Evolutionary conservation across 2,888 invertebrate genomes (phyloP).

Genomic region (Sclerodermus sp.): DNA sequence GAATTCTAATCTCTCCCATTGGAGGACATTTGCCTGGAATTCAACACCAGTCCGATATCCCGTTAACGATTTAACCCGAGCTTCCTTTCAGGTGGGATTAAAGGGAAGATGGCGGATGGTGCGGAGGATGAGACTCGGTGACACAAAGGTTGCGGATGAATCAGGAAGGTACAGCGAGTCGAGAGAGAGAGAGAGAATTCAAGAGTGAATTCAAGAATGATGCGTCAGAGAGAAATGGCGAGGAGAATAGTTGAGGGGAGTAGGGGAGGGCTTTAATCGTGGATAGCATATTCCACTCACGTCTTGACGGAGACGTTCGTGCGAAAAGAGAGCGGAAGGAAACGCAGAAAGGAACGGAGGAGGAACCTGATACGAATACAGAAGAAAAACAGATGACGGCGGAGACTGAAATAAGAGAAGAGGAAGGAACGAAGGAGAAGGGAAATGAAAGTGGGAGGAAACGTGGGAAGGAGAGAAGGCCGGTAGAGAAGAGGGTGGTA

Average conservation of each 20-base stretch:
- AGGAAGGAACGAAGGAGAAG: slow-evolving; percentile 10
- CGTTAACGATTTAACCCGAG: no score
- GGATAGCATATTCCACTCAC: slow-evolving; percentile 35
- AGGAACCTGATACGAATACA: slow-evolving; percentile 4
- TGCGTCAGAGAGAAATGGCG: slow-evolving; percentile 3
- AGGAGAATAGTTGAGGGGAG: neutral
- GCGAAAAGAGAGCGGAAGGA: neutral
- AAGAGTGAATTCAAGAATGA: neutral
- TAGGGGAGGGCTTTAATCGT: slow-evolving; percentile 30
- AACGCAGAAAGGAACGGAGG: slow-evolving; percentile 1
- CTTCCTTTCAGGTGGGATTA: neutral
- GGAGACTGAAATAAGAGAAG: no score
- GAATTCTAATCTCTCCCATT: no score
- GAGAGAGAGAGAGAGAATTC: neutral
- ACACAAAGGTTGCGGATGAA: slow-evolving; percentile 11
- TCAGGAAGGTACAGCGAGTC: slow-evolving; percentile 9
- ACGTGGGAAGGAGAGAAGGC: slow-evolving; percentile 1
- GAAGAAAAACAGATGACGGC: slow-evolving; percentile 5
- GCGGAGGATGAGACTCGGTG: slow-evolving; percentile 1
- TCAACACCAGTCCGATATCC: no score
- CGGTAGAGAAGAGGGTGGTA: slow-evolving; percentile 6
- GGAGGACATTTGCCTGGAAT: no score
- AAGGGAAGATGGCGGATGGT: neutral
- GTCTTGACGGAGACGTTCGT: slow-evolving; percentile 20
- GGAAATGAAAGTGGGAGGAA: slow-evolving; percentile 10